phyloP scores from a whole-genome alignment of 2,888 invertebrate genomes.

The Lasioglossum villosulum region DNA sequence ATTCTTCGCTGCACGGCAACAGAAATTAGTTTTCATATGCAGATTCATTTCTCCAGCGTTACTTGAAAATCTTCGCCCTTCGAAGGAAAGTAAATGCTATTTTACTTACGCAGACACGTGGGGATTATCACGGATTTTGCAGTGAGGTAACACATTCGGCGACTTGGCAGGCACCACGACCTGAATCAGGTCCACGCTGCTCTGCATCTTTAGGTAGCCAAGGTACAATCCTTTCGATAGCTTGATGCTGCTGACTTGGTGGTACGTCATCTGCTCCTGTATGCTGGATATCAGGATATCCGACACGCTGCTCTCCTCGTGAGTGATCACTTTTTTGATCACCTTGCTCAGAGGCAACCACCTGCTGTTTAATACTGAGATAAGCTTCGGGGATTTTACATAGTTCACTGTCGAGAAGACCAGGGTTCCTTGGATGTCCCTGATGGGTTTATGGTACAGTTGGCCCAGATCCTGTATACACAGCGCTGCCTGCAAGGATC shows the following conservation, averaged over 20 bases:
- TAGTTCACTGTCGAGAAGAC: conserved; percentile 95
- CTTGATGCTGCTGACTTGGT: conserved; percentile 93
- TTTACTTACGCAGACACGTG: conserved; percentile 96
- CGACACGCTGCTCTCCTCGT: conserved; percentile 91
- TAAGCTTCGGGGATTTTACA: conserved; percentile 92
- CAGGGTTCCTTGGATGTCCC: conserved; percentile 95
- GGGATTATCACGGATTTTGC: conserved; percentile 96
- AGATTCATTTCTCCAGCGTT: background rate
- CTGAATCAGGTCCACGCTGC: conserved; percentile 97
- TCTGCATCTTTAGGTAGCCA: conserved; percentile 98
- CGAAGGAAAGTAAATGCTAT: background rate
- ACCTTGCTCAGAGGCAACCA: conserved; percentile 96
- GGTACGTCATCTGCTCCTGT: conserved; percentile 91
- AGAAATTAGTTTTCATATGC: background rate
- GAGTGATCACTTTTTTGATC: conserved; percentile 90
- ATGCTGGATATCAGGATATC: conserved; percentile 95
- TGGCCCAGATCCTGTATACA: conserved; percentile 98
- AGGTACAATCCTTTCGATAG: conserved; percentile 95
- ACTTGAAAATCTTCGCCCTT: too few species aligned
- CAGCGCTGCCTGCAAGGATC: conserved; percentile 89
- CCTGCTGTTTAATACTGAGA: conserved; percentile 95
- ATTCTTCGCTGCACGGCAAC: conserved; percentile 93
- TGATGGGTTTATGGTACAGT: conserved; percentile 95
- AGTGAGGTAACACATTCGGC: conserved; percentile 97
- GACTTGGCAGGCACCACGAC: conserved; percentile 96